Percentiles rank a stretch among this genome's conserved stretches.
These are phyloP conservation scores for Cheilosia grossa DNA, from an alignment of 2,888 invertebrate genomes.

Conservation along the genomic window DNA sequence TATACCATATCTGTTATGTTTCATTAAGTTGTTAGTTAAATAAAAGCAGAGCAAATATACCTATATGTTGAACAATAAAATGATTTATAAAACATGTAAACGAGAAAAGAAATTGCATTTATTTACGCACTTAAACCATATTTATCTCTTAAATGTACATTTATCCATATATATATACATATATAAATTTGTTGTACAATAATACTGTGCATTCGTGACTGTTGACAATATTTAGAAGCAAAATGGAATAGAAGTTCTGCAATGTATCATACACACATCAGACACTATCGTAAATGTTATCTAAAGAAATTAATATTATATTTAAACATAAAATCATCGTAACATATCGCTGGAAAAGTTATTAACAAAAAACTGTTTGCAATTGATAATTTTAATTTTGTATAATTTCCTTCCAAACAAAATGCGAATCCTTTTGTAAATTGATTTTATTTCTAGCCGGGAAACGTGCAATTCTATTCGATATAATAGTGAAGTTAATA, in stretches of 20 bases:
- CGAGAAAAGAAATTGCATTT: conserved; percentile 58
- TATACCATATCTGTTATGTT: conserved; percentile 58
- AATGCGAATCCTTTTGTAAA: conserved; percentile 20
- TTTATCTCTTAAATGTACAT: conserved; percentile 50
- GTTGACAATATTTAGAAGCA: conserved; percentile 66
- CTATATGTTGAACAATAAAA: conserved; percentile 25
- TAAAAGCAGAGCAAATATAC: conserved; percentile 11
- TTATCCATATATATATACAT: conserved; percentile 20
- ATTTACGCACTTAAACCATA: conserved; percentile 51
- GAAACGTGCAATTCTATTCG: conserved; percentile 60
- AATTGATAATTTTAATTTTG: neutral
- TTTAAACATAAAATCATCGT: conserved; percentile 50
- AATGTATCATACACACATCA: conserved; percentile 37
- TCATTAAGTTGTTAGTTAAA: conserved; percentile 44
- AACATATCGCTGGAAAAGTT: conserved; percentile 70
- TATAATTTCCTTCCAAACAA: conserved; percentile 2
- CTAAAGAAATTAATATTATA: conserved; percentile 24
- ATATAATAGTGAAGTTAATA: conserved; percentile 7
- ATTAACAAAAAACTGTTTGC: conserved; percentile 2
- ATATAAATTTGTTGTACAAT: conserved; percentile 54
- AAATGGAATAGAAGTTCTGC: conserved; percentile 38
- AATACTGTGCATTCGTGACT: conserved; percentile 63
- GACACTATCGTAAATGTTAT: conserved; percentile 52
- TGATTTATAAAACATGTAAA: conserved; percentile 1
- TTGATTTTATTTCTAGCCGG: conserved; percentile 50